Evolutionary conservation across 2,113 vertebrate genomes (phyloP), one percentile per base, ranked within the genome.

Genomic region (Tupaia tana): DNA sequence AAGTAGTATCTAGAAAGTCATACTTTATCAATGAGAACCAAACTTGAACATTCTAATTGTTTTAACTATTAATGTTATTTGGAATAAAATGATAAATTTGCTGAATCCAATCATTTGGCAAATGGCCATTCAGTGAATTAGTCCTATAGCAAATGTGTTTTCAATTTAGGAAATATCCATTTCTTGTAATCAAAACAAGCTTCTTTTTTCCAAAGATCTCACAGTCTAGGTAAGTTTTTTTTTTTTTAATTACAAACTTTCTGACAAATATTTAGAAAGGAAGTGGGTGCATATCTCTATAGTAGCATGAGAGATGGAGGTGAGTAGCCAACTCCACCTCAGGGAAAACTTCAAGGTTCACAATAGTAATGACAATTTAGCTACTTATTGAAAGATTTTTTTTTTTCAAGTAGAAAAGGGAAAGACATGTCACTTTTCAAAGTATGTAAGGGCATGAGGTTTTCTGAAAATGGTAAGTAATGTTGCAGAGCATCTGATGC

Each of bases 381-480:
- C 22, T 67, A 18, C 69, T 61, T 25, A n/a, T 0, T 56, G 31
- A 88, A 90, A 67, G 34, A 56, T 27, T 63, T 91, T 94, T 27
- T 63, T 91, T 94, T 89, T 29, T 64, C 56, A 71, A 64, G 22
- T 5, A 71, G 20, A 78, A 93, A 79, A 61, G 56, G 15, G 27
- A 83, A 67, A 29, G 19, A 31, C 13, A 78, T 24, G 31, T 71
- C 24, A 24, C 13, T 94, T 87, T 61, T 27, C n/a, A 75, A 77
- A 64, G 6, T 34, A 43, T 25, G 11, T 75, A 83, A 74, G 12
- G 27, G 14, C 22, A 70, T 31, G 29, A 54, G 70, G n/a, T 77
- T 84, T 87, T 93, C 84, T 20, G n/a, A 93, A 27, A 89, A 77
- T 12, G 79, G 24, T 5, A 77, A 74, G 54, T 67, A 85, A 88